Percentiles rank a stretch among this genome's conserved stretches.
Conservation (phyloP, 2,113 vertebrate genomes). For the Pituophis catenifer region DNA sequence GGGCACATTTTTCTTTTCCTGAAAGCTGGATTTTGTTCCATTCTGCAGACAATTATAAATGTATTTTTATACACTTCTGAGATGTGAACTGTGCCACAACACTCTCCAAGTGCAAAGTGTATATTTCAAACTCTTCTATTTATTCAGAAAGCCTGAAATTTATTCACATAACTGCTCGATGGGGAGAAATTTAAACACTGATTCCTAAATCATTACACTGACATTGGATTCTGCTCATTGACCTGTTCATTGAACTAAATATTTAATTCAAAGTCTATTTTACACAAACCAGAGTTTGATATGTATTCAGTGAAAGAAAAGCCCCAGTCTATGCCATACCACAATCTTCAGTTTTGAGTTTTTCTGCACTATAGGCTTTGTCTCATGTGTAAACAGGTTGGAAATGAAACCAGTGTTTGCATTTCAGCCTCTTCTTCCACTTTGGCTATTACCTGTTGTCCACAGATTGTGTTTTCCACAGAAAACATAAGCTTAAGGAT, state of each 20-base stretch:
- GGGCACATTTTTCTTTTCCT: neutral
- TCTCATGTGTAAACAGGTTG: neutral
- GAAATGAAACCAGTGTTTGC: neutral
- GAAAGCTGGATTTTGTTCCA: neutral
- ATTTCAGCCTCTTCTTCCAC: neutral
- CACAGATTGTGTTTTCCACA: neutral
- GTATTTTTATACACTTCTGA: neutral
- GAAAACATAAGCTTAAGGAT: neutral
- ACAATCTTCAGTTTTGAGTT: neutral
- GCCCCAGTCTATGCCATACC: neutral
- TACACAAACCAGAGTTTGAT: neutral
- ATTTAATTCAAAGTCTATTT: neutral
- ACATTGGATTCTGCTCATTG: neutral
- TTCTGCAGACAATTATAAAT: neutral
- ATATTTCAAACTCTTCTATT: neutral
- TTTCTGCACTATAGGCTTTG: neutral
- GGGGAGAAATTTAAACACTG: neutral
- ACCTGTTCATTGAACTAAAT: neutral
- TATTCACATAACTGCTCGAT: neutral
- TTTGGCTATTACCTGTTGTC: neutral
- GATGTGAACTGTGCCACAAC: neutral
- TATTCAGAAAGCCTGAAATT: neutral
- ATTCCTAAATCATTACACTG: neutral
- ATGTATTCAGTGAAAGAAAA: neutral
- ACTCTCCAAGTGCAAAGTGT: neutral